Evolutionary conservation across 2,888 invertebrate genomes (phyloP), one percentile per base, ranked within the genome.

Genomic region (Protodeltote pygarga): DNA sequence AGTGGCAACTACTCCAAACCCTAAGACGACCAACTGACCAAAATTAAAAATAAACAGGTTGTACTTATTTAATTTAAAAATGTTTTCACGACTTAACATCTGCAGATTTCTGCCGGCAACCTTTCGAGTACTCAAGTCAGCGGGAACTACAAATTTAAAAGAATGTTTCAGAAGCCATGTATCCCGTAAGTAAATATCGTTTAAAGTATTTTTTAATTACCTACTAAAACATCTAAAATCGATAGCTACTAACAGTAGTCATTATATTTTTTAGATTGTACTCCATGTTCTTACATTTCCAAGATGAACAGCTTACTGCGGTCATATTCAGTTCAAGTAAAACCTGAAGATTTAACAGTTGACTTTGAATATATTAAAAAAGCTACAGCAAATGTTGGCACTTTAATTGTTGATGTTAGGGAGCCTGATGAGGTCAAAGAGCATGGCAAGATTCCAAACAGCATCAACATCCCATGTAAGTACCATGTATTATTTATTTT

Each of bases 401-500:
- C 82, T 42, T 71, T 95, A 9, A 92, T 96, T 15, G 93, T 97
- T 51, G 96, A 97, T 89, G 96, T 97, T 0, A 93, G 96, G 59
- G 96, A 96, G 75, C 95, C 95, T 17, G 82, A 93, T 6, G 96
- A 96, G 84, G 80, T 96, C 5, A 81, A 92, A 52, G 94, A 95
- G 74, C 93, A 94, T 62, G 96, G 96, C 2, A 88, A 92, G 71
- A 93, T 96, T 49, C 96, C 96, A 21, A 94, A 94, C 40, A 95
- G 95, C 72, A 93, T 96, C 38, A 95, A 96, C 73, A 95, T 96
- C 79, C 96, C 96, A 65, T 89, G 96, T 95, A 92, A 93, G 93
- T 87, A 27, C 15, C 6, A 3, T 29, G 1, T 6, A 4, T 19
- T 28, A 3, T 8, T n/a, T 33, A 10, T 19, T 8, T 15, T 20